Evolutionary conservation across 92 coral and sea anemone genomes (phyloP).

Genomic region (Palythoa caribaeorum): DNA sequence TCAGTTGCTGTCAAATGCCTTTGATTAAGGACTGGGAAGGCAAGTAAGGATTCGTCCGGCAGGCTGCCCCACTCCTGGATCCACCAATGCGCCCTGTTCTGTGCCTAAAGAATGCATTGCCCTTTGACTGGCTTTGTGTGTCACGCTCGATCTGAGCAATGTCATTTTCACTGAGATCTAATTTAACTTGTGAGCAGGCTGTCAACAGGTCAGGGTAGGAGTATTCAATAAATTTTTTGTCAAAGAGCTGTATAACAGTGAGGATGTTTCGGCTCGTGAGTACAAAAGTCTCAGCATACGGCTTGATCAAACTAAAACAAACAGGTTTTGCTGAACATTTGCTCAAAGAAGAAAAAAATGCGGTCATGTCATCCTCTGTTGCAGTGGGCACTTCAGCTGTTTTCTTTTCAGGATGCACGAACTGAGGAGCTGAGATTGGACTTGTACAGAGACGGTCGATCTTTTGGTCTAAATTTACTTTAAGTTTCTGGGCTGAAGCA

Average conservation of each 20-base stretch:
- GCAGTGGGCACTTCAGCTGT: constrained; percentile 4
- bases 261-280: constrained; percentile 39
- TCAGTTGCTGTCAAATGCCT: constrained; percentile 41
- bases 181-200: constrained; percentile 33
- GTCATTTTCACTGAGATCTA: constrained; percentile 21
- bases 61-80: constrained; percentile 36
- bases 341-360: constrained; percentile 16
- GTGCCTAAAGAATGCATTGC: constrained; percentile 33
- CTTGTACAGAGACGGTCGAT: constrained; percentile 1
- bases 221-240: constrained; percentile 25
- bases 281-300: constrained; percentile 38
- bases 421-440: not conserved
- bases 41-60: constrained; percentile 35
- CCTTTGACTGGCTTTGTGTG: constrained; percentile 39
- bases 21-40: constrained; percentile 51
- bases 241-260: constrained; percentile 37
- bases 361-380: constrained; percentile 30
- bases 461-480: constrained; percentile 10
- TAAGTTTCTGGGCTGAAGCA: constrained; percentile 40
- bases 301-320: constrained; percentile 46
- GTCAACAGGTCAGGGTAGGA: constrained; percentile 31
- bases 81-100: constrained; percentile 49
- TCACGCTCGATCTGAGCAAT: constrained; percentile 29
- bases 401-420: constrained; percentile 29
- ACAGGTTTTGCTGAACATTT: constrained; percentile 47